Base-by-base conservation (phyloP, 1,140 invertebrate species). In the Spodoptera litura region DNA sequence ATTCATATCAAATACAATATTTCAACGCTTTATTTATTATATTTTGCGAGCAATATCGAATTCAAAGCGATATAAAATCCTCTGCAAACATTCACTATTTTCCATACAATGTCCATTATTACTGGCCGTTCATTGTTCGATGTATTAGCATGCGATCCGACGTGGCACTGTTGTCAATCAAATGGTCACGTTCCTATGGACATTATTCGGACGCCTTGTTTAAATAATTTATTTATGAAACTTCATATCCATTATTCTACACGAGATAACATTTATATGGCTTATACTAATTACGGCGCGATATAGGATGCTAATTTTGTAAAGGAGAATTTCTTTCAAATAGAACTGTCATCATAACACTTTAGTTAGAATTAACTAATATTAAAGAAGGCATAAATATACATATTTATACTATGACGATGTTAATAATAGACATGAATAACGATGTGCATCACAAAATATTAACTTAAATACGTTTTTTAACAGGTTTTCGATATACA, bases 401-500 rank as follows among this genome's bases (percentile, higher is more conserved):
- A 20, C 20, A 20, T 20, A 20, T 20, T 20, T 31, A 31, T 31
- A 31, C 31, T 31, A 31, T 31, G 2, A 5, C 3, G 31, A 31
- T 31, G 31, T 31, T 31, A 31, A 31, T 4, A 3, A 31, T 31
- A 31, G 4, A 31, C 4, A 1, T 1, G 4, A 31, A 31, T 31
- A 31, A 31, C 31, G 31, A 31, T 31, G 31, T 31, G 31, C 31
- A 44, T 44, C 0, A 71, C 44, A 35, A 79, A 51, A 83, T 79
- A 13, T 55, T 5, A 80, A 59, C 56, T 83, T 82, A 78, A 31
- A 1, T 44, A 6, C 8, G 4, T 81, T 83, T 61, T 82, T 89
- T 64, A 13, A 72, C 59, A 94, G 88, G 91, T 95, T 84, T 95
- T 95, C 85, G 89, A 95, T 80, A 93, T 95, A 76, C 92, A 95